A percentile compares a stretch with the other conserved stretches of the same genome.
These are phyloP conservation scores for Eutrigla gurnardus DNA, from an alignment of 2,797 vertebrate species.

Conservation along the genomic window DNA sequence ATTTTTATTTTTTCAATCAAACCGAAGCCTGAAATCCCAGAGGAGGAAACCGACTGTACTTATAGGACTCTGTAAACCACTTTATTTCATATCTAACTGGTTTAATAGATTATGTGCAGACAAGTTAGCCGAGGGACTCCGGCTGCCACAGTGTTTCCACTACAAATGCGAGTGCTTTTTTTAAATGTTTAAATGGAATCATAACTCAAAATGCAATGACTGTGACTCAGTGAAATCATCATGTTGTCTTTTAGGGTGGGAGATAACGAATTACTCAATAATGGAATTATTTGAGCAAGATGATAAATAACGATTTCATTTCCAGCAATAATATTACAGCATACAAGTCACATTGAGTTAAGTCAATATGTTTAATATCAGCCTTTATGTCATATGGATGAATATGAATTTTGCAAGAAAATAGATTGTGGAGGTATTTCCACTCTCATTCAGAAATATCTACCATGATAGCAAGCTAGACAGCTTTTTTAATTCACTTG, in stretches of 20 bases:
- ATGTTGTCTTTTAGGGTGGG: slow-evolving; percentile 16
- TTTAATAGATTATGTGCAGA: slow-evolving; percentile 32
- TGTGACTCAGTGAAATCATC: slow-evolving; percentile 18
- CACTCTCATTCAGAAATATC: not conserved
- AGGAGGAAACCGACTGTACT: slow-evolving; percentile 34
- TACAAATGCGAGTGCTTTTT: slow-evolving; percentile 14
- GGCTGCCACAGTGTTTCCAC: slow-evolving; percentile 1
- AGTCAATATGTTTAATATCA: not conserved
- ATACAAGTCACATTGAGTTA: slow-evolving; percentile 25
- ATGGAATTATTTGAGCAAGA: slow-evolving; percentile 32
- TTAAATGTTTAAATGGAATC: slow-evolving; percentile 30
- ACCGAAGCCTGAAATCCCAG: slow-evolving; percentile 16
- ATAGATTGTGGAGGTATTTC: slow-evolving; percentile 4
- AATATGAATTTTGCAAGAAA: slow-evolving; percentile 31
- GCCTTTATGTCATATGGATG: slow-evolving; percentile 1
- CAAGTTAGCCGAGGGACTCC: slow-evolving; percentile 19
- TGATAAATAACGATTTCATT: slow-evolving; percentile 45
- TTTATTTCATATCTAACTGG: slow-evolving; percentile 46
- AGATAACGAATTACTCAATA: slow-evolving; percentile 30
- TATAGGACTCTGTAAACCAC: slow-evolving; percentile 18
- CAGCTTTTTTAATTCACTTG: no score
- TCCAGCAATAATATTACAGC: slow-evolving; percentile 24
- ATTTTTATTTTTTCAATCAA: slow-evolving; percentile 9
- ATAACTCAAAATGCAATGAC: slow-evolving; percentile 33
- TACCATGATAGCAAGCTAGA: no score